These are phyloP conservation scores for Pleuronectes platessa DNA, from an alignment of 2,113 vertebrate genomes.

Conservation along the genomic window DNA sequence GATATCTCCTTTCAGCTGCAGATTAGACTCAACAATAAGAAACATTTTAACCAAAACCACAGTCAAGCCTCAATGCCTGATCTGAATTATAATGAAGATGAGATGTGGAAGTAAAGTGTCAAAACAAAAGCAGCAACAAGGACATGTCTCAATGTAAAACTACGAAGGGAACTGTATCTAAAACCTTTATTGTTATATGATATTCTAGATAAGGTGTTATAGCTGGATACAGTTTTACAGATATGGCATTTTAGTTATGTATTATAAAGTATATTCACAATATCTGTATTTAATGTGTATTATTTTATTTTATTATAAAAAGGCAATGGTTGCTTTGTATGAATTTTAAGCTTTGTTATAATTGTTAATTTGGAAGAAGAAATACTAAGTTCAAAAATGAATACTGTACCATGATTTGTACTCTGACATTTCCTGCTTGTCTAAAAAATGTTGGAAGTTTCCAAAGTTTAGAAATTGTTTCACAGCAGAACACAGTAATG, in stretches of 20 bases:
- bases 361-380: too few relatives aligned
- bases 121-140: slow-evolving; percentile 11
- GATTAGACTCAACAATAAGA: slow-evolving; percentile 12
- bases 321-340: not conserved
- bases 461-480: too few relatives aligned
- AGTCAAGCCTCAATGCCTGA: not conserved
- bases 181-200: not conserved
- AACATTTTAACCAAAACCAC: not conserved
- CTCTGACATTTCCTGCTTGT: not conserved
- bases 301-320: not conserved
- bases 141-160: slow-evolving; percentile 13
- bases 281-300: not conserved
- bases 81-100: not conserved
- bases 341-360: too few relatives aligned
- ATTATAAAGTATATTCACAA: not conserved
- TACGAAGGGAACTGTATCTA: not conserved
- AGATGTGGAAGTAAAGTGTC: not conserved
- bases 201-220: not conserved
- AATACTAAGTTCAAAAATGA: too few relatives aligned
- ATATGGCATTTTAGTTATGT: not conserved
- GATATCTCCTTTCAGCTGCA: not conserved
- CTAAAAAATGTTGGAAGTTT: too few relatives aligned
- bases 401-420: not conserved
- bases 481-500: not conserved
- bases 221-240: not conserved